Evolutionary conservation across 2,888 invertebrate genomes (phyloP).

Genomic region (Drosophila nigricruria): DNA sequence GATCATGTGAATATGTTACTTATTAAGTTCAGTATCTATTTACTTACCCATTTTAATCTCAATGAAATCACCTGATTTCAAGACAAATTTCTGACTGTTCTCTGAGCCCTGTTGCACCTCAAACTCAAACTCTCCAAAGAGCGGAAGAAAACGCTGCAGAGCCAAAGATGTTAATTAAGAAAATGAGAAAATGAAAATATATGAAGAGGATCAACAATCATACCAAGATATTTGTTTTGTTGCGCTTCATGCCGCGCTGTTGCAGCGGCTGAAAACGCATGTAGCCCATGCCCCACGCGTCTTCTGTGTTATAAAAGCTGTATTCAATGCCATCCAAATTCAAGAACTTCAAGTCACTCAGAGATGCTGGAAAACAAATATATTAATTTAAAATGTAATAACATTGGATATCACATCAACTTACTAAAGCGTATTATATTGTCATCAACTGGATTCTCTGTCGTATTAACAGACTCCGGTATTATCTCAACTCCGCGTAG

Average conservation of each 20-base stretch:
- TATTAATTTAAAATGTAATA: background rate
- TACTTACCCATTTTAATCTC: constrained; percentile 60
- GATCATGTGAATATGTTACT: background rate
- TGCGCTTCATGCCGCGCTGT: constrained; percentile 56
- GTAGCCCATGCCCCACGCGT: constrained; percentile 46
- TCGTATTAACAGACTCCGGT: background rate
- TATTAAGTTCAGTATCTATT: background rate
- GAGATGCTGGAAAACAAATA: constrained; percentile 33
- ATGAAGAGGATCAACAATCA: too few relatives aligned
- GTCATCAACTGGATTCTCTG: background rate
- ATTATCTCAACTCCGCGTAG: constrained; percentile 31
- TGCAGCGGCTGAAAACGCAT: constrained; percentile 70
- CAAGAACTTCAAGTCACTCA: constrained; percentile 47
- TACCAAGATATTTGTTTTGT: constrained; percentile 61
- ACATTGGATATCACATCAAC: too few relatives aligned
- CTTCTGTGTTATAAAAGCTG: constrained; percentile 67
- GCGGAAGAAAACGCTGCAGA: constrained; percentile 60
- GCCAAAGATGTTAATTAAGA: background rate
- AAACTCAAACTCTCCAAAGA: constrained; percentile 62
- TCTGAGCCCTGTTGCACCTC: background rate
- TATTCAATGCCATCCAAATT: constrained; percentile 68
- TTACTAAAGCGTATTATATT: constrained; percentile 34
- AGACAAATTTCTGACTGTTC: constrained; percentile 14
- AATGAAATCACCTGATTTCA: constrained; percentile 65
- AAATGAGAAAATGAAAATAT: background rate